phyloP scores from a whole-genome alignment of 2,888 invertebrate species.

The Diachrysia chrysitis region DNA sequence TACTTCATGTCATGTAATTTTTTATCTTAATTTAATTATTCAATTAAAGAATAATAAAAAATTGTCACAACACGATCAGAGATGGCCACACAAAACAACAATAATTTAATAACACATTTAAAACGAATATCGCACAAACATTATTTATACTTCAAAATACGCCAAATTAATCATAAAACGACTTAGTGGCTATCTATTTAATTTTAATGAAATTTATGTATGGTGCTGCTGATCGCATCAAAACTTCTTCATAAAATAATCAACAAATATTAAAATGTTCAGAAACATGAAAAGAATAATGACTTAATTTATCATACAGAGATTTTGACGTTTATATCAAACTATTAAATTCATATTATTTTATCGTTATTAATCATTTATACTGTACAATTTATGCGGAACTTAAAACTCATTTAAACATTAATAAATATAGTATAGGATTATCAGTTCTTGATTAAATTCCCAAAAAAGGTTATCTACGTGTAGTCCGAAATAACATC shows the following conservation, averaged over 20 bases:
- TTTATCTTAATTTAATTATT: too few relatives aligned
- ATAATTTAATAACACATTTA: conserved; percentile 20
- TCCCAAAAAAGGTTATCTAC: background rate
- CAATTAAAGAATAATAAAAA: too few relatives aligned
- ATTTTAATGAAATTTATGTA: conserved; percentile 1
- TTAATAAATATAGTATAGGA: background rate
- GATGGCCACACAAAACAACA: too few relatives aligned
- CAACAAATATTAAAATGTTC: background rate
- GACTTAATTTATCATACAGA: background rate
- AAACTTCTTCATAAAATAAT: background rate
- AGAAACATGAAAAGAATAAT: background rate
- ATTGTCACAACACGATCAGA: too few relatives aligned
- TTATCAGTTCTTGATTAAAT: background rate
- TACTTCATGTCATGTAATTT: too few relatives aligned
- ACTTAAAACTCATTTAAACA: background rate
- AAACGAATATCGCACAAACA: conserved; percentile 10
- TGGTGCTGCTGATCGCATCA: too few relatives aligned
- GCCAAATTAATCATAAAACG: conserved; percentile 36
- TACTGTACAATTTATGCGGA: background rate
- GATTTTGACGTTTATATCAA: background rate
- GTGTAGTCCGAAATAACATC: background rate
- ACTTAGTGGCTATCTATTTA: conserved; percentile 8
- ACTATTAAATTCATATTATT: background rate
- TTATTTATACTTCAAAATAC: conserved; percentile 40
- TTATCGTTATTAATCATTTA: background rate